These are phyloP conservation scores for Temnothorax unifasciatus DNA, from an alignment of 2,888 invertebrate species.

Conservation along the genomic window DNA sequence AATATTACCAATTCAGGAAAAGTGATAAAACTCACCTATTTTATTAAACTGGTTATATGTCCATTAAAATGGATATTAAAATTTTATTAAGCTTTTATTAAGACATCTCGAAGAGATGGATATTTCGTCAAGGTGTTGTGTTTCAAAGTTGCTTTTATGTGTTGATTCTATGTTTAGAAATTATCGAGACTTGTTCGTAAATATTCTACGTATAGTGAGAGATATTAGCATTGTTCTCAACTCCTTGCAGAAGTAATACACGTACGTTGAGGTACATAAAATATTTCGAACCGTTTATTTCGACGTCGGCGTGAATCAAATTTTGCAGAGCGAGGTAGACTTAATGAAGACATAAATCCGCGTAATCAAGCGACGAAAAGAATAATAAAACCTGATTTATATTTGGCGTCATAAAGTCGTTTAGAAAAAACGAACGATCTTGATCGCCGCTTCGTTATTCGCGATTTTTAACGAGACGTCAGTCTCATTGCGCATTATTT, in stretches of 20 bases:
- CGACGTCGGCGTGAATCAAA: neutral
- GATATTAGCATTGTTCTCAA: neutral
- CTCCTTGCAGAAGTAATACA: neutral
- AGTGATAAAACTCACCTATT: neutral
- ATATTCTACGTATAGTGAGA: neutral
- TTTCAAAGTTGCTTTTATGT: neutral
- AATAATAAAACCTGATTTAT: neutral
- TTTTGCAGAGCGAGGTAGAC: neutral
- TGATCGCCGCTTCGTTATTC: neutral
- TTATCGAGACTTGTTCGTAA: neutral
- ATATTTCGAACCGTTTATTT: neutral
- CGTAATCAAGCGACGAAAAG: neutral
- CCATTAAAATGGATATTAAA: neutral
- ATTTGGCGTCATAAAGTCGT: neutral
- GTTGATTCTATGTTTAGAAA: neutral
- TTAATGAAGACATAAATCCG: conserved; percentile 14
- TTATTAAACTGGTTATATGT: neutral
- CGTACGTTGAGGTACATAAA: neutral
- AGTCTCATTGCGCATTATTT: conserved; percentile 16
- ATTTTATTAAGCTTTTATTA: too few relatives aligned
- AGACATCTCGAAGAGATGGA: too few relatives aligned
- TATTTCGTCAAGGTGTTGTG: neutral
- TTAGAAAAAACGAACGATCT: neutral
- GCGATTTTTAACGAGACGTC: conserved; percentile 17
- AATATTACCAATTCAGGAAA: neutral